Conservation (phyloP, 30 jellyfish, hydroid and myxozoan species). For the Clytia hemisphaerica region DNA sequence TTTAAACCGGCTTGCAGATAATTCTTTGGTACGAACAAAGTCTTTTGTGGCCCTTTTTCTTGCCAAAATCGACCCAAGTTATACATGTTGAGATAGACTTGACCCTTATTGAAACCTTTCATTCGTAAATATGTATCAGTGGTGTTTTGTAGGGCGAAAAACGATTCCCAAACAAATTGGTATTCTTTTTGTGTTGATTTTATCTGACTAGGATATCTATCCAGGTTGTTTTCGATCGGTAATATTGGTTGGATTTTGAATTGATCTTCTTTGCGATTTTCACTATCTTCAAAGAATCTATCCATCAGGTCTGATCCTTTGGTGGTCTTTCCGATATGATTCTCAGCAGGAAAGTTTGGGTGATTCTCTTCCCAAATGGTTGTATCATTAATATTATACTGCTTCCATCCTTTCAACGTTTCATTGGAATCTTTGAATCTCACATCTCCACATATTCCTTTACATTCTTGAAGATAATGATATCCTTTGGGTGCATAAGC, state of each 20-base stretch:
- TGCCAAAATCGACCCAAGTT: conserved; percentile 81
- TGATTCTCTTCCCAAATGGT: too few species aligned
- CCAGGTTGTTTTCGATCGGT: neutral
- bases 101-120: conserved; percentile 55
- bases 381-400: conserved; percentile 11
- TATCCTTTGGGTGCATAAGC: conserved; percentile 27
- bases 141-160: conserved; percentile 19
- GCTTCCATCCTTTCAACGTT: neutral
- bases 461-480: conserved; percentile 10
- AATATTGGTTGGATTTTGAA: neutral
- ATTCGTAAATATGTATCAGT: conserved; percentile 52
- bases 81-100: conserved; percentile 49
- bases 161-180: conserved; percentile 14
- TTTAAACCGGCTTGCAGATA: conserved; percentile 21
- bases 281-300: too few species aligned
- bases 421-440: neutral
- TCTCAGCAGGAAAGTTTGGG: too few species aligned
- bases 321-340: too few species aligned
- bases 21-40: conserved; percentile 56
- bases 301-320: too few species aligned
- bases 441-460: conserved; percentile 16
- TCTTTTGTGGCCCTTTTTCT: conserved; percentile 73
- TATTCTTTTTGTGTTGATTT: neutral
- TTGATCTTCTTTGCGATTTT: neutral
- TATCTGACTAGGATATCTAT: neutral